phyloP scores from a whole-genome alignment of 2,113 vertebrate species.

The Galemys pyrenaicus region DNA sequence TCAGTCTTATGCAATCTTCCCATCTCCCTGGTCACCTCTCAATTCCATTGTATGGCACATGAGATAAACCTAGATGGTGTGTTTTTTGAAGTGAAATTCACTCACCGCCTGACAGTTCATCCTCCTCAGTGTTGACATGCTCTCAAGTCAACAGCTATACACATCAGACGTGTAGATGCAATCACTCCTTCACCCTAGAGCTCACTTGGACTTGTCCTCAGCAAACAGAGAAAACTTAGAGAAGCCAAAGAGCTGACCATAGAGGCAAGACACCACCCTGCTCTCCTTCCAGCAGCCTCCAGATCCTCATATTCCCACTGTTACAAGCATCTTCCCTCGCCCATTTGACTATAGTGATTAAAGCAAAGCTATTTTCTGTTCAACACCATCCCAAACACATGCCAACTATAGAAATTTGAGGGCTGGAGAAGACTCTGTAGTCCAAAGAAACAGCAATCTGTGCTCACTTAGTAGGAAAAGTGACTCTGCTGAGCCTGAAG shows the following conservation, averaged over 20 bases:
- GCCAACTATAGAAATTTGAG: slow-evolving; percentile 29
- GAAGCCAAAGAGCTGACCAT: neutral
- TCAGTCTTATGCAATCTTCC: neutral
- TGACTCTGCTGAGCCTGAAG: neutral
- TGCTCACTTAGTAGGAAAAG: slow-evolving; percentile 11
- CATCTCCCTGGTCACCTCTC: neutral
- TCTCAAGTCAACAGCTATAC: neutral
- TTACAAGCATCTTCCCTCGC: neutral
- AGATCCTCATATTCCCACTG: neutral
- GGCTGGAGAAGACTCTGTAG: neutral
- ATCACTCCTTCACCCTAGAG: neutral
- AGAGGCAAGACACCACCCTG: neutral
- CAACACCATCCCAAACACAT: slow-evolving; percentile 8
- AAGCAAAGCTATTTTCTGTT: slow-evolving; percentile 21
- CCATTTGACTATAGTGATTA: neutral
- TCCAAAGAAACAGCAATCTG: slow-evolving; percentile 15
- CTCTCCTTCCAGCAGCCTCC: neutral
- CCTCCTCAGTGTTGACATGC: neutral
- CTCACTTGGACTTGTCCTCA: neutral
- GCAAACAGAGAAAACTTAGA: neutral
- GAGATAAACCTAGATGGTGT: neutral
- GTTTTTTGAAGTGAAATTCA: neutral
- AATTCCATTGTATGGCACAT: neutral
- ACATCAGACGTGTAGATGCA: neutral
- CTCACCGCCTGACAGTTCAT: neutral